These are phyloP conservation scores for Nymphalis polychloros DNA, from an alignment of 2,888 invertebrate genomes.

Conservation along the genomic window DNA sequence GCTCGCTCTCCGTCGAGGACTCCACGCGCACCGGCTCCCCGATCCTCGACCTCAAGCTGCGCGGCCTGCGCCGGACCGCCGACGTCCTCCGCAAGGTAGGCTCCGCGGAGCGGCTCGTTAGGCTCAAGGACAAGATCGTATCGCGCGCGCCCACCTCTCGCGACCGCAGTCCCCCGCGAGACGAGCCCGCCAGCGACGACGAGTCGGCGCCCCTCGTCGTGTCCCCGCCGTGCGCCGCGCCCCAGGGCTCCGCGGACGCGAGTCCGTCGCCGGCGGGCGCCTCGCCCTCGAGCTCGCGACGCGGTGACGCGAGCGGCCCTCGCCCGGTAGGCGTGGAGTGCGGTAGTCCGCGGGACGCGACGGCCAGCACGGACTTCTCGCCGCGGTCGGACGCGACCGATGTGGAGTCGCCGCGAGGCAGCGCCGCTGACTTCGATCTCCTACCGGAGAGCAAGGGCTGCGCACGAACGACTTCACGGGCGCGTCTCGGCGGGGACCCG, in stretches of 20 bases:
- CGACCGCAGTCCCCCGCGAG: slow-evolving; percentile 65
- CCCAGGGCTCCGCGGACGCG: slow-evolving; percentile 31
- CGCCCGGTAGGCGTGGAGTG: slow-evolving; percentile 50
- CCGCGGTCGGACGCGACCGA: slow-evolving; percentile 75
- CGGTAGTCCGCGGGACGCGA: slow-evolving; percentile 47
- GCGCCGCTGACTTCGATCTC: slow-evolving; percentile 56
- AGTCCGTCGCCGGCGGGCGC: slow-evolving; percentile 41
- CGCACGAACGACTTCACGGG: slow-evolving; percentile 47
- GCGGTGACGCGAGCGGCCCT: slow-evolving; percentile 32
- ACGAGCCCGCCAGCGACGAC: slow-evolving; percentile 83
- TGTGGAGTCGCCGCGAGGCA: slow-evolving; percentile 63
- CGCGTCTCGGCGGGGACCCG: slow-evolving; percentile 50
- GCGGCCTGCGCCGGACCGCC: slow-evolving; percentile 62
- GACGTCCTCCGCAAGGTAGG: slow-evolving; percentile 66
- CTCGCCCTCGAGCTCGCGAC: slow-evolving; percentile 40
- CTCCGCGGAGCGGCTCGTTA: slow-evolving; percentile 67
- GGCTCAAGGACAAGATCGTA: slow-evolving; percentile 68
- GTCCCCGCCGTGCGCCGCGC: slow-evolving; percentile 53
- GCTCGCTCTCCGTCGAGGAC: slow-evolving; percentile 72
- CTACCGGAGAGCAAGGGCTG: slow-evolving; percentile 57
- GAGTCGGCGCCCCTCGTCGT: slow-evolving; percentile 85
- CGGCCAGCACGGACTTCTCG: slow-evolving; percentile 59
- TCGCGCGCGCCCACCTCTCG: slow-evolving; percentile 61
- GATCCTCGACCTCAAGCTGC: slow-evolving; percentile 59
- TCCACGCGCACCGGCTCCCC: slow-evolving; percentile 57